phyloP scores from a whole-genome alignment of 2,888 invertebrate genomes.

The Caenorhabditis macrosperma region DNA sequence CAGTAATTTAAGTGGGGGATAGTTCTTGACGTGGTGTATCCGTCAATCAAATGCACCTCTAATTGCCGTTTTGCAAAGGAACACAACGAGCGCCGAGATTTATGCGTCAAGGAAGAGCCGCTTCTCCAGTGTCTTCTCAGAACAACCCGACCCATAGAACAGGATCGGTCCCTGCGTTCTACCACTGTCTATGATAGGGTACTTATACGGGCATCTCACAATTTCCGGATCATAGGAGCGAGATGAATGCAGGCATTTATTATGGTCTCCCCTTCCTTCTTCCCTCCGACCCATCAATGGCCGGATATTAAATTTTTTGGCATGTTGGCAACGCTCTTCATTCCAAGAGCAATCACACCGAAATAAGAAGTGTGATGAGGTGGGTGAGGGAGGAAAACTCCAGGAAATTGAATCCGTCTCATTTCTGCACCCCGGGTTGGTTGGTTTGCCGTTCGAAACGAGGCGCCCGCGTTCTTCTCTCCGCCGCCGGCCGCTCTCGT shows the following conservation, averaged over 20 bases:
- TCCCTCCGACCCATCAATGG: constrained; percentile 8
- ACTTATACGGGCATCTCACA: constrained; percentile 9
- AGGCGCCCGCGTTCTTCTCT: constrained; percentile 13
- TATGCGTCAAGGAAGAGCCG: constrained; percentile 33
- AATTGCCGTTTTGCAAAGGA: constrained; percentile 40
- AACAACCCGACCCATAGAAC: not conserved
- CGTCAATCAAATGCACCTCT: constrained; percentile 48
- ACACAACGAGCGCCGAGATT: constrained; percentile 27
- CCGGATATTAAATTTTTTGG: constrained; percentile 44
- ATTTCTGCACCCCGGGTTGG: too few species aligned
- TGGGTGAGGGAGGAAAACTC: too few species aligned
- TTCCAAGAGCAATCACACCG: constrained; percentile 6
- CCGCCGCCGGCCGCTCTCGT: constrained; percentile 24
- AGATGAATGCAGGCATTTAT: constrained; percentile 36
- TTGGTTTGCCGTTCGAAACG: too few species aligned
- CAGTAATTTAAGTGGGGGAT: constrained; percentile 15
- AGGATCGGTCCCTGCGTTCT: not conserved
- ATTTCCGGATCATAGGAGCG: constrained; percentile 44
- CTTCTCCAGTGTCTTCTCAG: not conserved
- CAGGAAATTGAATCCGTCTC: too few species aligned
- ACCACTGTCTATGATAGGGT: constrained; percentile 6
- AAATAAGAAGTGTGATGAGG: too few species aligned
- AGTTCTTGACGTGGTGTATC: constrained; percentile 25
- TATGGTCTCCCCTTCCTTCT: not conserved
- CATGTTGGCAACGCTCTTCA: not conserved